Base-by-base conservation (phyloP, 1,140 invertebrate species). In the Caenorhabditis inopinata region DNA sequence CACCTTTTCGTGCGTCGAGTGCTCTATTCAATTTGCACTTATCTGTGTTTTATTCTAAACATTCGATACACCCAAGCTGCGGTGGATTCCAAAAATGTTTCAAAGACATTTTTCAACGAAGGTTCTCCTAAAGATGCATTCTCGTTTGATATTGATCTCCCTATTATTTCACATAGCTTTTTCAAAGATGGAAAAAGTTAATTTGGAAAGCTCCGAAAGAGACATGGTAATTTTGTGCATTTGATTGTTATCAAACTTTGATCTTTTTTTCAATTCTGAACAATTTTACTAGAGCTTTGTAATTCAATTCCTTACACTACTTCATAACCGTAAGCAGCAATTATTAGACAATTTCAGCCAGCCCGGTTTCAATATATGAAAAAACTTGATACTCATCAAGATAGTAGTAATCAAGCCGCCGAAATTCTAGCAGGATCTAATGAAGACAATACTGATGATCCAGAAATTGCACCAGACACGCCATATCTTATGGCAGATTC, bases 11-110 rank as follows among this genome's bases (percentile, higher is more conserved):
- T 68, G 58, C 58, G 58, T 68, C 58, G 58, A 68, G 58, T 68
- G 58, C 58, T 68, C 58, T 42, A 68, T 68, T 68, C 58, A 68
- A 68, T 68, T 68, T 68, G 58, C 58, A 68, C 58, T 68, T 18
- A 68, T 68, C 58, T 68, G 58, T 68, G 58, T 68, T 68, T 68
- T 68, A 68, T 68, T 68, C 32, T 68, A 68, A 68, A 68, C 58
- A 68, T 68, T 68, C 58, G 58, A 68, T 68, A 68, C 58, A 68
- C 58, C 27, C 58, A 68, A 18, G 58, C 38, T 68, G 58, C 58
- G 32, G 58, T 18, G 6, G 21, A 9, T 9, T 38, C 58, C 58
- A 68, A 68, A 35, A 68, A 68, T 38, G 58, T 68, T 68, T 68
- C 58, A 29, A 68, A 38, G 32, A 6, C 21, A 68, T 7, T 38